These are phyloP conservation scores for Chalcosyrphus nemorum DNA, from an alignment of 2,888 invertebrate genomes.

Conservation along the genomic window DNA sequence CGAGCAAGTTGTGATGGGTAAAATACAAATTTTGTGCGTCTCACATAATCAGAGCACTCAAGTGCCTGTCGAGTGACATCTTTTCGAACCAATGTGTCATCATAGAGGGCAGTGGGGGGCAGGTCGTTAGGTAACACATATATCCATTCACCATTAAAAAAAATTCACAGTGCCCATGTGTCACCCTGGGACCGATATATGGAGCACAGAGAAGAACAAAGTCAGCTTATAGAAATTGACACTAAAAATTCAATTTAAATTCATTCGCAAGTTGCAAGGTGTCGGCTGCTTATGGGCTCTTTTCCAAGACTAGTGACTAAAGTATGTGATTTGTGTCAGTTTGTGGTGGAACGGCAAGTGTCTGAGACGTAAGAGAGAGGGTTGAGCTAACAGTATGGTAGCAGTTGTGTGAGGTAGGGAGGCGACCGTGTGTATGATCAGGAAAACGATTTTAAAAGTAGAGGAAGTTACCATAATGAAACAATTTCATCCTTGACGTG, in stretches of 20 bases:
- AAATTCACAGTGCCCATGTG: conserved; percentile 40
- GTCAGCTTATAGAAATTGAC: conserved; percentile 50
- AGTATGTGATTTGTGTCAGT: conserved; percentile 60
- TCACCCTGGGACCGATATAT: conserved; percentile 7
- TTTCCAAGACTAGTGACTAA: neutral
- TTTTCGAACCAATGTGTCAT: conserved; percentile 64
- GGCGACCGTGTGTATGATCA: conserved; percentile 35
- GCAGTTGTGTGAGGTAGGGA: neutral
- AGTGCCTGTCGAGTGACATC: conserved; percentile 56
- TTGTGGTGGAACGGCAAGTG: conserved; percentile 24
- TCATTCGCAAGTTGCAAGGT: conserved; percentile 66
- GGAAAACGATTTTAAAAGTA: conserved; percentile 15
- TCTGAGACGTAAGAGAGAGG: conserved; percentile 23
- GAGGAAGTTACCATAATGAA: conserved; percentile 27
- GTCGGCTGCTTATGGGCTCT: conserved; percentile 37
- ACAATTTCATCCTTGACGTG: conserved; percentile 33
- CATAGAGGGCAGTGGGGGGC: conserved; percentile 15
- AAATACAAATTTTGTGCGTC: conserved; percentile 57
- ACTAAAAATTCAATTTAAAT: conserved; percentile 63
- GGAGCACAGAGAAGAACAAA: neutral
- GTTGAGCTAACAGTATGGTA: neutral
- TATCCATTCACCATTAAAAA: conserved; percentile 34
- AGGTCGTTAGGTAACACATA: neutral
- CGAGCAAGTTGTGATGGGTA: conserved; percentile 14
- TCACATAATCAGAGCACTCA: conserved; percentile 68